phyloP scores from a whole-genome alignment of 2,888 invertebrate species.

The Pyrrhosoma nymphula region DNA sequence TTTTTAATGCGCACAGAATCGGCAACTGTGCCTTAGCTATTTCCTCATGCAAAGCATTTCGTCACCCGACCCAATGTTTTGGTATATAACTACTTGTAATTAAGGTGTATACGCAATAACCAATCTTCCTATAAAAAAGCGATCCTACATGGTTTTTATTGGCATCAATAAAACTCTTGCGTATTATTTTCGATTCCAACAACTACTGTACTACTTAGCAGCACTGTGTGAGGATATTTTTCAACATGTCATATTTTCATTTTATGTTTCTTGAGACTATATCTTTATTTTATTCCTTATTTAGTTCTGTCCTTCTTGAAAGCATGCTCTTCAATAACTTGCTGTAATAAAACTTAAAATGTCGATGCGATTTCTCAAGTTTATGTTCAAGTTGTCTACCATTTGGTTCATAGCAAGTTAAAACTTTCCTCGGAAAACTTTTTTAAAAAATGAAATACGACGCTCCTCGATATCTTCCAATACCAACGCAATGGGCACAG shows the following conservation, averaged over 20 bases:
- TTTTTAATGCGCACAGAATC: slow-evolving; percentile 63
- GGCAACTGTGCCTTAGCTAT: slow-evolving; percentile 50
- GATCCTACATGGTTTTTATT: slow-evolving; percentile 3
- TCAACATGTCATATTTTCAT: not conserved
- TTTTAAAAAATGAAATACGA: not conserved
- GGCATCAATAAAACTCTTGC: slow-evolving; percentile 1
- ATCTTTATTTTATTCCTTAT: not conserved
- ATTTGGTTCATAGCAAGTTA: not conserved
- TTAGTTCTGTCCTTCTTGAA: not conserved
- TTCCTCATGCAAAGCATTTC: slow-evolving; percentile 46
- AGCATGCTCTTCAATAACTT: not conserved
- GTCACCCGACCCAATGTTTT: slow-evolving; percentile 4
- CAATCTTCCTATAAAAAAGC: not conserved
- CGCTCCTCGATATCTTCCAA: not conserved
- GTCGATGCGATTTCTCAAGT: not conserved
- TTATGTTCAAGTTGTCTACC: not conserved
- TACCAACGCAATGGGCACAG: not conserved
- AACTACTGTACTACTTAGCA: not conserved
- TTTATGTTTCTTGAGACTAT: not conserved
- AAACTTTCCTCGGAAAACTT: not conserved
- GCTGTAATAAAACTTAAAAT: not conserved
- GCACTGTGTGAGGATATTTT: not conserved
- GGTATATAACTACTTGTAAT: not conserved
- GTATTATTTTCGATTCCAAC: not conserved
- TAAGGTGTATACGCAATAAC: not conserved